Evolutionary conservation across 2,113 vertebrate genomes (phyloP).

Genomic region (Tenebrosternarchus preto): DNA sequence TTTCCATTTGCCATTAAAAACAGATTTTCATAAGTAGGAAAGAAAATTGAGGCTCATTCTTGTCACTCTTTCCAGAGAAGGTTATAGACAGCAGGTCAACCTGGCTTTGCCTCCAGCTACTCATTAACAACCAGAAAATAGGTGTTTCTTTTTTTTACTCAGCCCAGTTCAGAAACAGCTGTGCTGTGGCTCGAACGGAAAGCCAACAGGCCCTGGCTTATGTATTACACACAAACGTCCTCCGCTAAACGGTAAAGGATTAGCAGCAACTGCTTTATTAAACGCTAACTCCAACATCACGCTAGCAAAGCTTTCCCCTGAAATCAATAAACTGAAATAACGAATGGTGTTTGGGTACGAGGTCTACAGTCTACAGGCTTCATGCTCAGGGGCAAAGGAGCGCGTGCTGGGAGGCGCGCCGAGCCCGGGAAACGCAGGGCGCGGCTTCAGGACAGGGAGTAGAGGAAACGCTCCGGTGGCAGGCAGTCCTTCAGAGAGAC

Average conservation of each 20-base stretch:
- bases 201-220: not conserved
- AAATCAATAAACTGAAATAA: not conserved
- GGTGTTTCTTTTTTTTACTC: not conserved
- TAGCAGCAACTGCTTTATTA: too few species aligned
- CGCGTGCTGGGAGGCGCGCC: not conserved
- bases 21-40: too few species aligned
- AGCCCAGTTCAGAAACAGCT: constrained; percentile 1
- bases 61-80: too few species aligned
- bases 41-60: too few species aligned
- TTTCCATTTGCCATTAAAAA: too few species aligned
- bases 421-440: not conserved
- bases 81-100: not conserved
- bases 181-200: not conserved
- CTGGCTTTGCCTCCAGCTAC: too few species aligned
- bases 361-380: too few species aligned
- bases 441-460: not conserved
- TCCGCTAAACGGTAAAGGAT: too few species aligned
- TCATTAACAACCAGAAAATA: not conserved
- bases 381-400: not conserved
- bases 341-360: not conserved
- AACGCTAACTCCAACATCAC: too few species aligned
- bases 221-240: too few species aligned
- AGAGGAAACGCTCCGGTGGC: not conserved
- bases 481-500: not conserved
- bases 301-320: not conserved